A percentile compares a stretch with the other conserved stretches of the same genome.
phyloP scores from a whole-genome alignment of 1,140 invertebrate genomes.

The Drosophila nasuta region DNA sequence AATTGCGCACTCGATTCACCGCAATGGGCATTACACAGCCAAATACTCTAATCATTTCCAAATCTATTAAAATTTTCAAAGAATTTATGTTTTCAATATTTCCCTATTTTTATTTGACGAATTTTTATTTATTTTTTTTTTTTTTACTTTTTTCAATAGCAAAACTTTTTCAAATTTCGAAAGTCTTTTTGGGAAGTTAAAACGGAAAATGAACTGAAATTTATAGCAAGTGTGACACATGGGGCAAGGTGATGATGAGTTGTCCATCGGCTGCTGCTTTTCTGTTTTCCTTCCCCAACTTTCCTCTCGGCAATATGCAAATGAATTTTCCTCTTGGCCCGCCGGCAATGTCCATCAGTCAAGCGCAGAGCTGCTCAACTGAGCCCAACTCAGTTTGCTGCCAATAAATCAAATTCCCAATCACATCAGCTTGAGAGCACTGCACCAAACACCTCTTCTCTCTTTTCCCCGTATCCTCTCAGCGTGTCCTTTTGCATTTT shows the following conservation, averaged over 20 bases:
- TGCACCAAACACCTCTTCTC: conserved; percentile 19
- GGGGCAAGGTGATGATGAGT: conserved; percentile 5
- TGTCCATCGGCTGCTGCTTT: background rate
- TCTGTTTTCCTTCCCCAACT: background rate
- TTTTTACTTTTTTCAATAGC: no score
- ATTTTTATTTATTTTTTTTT: conserved; percentile 4
- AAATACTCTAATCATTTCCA: conserved; percentile 12
- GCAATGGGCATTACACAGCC: conserved; percentile 9
- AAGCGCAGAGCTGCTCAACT: conserved; percentile 41
- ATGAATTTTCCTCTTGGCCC: conserved; percentile 23
- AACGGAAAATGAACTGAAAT: background rate
- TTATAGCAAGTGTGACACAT: conserved; percentile 1
- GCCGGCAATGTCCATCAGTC: conserved; percentile 42
- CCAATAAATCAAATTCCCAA: conserved; percentile 77
- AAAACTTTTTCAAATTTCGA: conserved; percentile 24
- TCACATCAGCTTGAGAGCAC: conserved; percentile 63
- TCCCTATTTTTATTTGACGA: background rate
- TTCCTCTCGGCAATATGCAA: conserved; percentile 37
- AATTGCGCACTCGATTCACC: conserved; percentile 19
- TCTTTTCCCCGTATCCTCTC: conserved; percentile 11
- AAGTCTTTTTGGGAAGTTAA: background rate
- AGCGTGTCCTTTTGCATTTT: background rate
- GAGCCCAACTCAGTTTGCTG: conserved; percentile 62
- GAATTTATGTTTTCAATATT: background rate
- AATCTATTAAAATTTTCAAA: background rate